phyloP scores from a whole-genome alignment of 2,797 vertebrate genomes.

The Poecilia picta region DNA sequence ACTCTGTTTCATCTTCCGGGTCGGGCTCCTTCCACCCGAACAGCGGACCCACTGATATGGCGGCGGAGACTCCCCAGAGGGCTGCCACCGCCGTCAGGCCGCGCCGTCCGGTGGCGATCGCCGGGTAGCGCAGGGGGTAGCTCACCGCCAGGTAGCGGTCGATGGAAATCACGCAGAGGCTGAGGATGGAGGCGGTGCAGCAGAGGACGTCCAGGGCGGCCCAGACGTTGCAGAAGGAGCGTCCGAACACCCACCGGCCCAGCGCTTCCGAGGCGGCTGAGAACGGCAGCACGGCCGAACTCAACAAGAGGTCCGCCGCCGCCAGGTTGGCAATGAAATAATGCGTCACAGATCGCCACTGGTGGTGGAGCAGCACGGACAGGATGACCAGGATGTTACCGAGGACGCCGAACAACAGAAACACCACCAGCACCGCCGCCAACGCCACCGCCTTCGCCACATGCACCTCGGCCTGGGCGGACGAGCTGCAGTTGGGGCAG shows the following conservation, averaged over 20 bases:
- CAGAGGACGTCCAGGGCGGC: constrained; percentile 83
- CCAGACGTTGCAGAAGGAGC: constrained; percentile 80
- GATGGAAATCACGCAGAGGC: constrained; percentile 83
- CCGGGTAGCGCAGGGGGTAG: constrained; percentile 80
- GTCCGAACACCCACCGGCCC: constrained; percentile 82
- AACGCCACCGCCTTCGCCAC: constrained; percentile 71
- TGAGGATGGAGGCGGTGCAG: constrained; percentile 86
- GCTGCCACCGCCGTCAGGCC: constrained; percentile 71
- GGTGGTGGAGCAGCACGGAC: constrained; percentile 78
- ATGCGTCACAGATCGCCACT: constrained; percentile 82
- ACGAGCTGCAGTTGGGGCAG: constrained; percentile 77
- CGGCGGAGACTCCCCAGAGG: constrained; percentile 78
- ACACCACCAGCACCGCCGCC: constrained; percentile 73
- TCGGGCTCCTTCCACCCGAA: constrained; percentile 83
- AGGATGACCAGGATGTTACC: constrained; percentile 85
- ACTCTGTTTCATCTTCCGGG: constrained; percentile 79
- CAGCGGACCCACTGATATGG: constrained; percentile 81
- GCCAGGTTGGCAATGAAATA: constrained; percentile 85
- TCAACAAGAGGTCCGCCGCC: constrained; percentile 81
- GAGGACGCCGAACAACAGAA: constrained; percentile 80
- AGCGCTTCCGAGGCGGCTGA: constrained; percentile 78
- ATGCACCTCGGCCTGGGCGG: constrained; percentile 54
- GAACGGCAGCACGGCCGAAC: constrained; percentile 80
- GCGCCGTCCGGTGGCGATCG: constrained; percentile 71
- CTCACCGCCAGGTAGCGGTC: constrained; percentile 83